These are phyloP conservation scores for Drosophila yooni DNA, from an alignment of 2,888 invertebrate species.

Conservation along the genomic window DNA sequence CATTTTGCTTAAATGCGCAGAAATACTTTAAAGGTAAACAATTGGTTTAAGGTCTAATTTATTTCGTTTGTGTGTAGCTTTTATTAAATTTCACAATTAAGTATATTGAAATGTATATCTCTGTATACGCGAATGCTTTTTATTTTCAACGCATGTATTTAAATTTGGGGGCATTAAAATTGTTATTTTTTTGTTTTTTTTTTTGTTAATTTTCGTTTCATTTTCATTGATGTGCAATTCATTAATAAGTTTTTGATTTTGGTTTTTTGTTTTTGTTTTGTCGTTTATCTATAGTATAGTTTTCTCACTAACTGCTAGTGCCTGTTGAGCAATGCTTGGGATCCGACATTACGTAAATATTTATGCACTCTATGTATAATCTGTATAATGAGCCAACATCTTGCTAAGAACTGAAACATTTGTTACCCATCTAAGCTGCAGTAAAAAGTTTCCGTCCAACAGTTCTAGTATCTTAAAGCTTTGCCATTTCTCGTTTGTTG, in stretches of 20 bases:
- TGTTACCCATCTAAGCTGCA: constrained; percentile 15
- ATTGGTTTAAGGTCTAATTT: constrained; percentile 50
- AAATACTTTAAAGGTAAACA: constrained; percentile 74
- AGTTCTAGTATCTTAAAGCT: constrained; percentile 74
- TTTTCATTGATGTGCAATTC: constrained; percentile 45
- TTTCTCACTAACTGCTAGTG: constrained; percentile 44
- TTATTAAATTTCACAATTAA: constrained; percentile 54
- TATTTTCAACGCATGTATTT: constrained; percentile 62
- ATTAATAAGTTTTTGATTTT: constrained; percentile 47
- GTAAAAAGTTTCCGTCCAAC: constrained; percentile 52
- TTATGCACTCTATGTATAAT: constrained; percentile 8
- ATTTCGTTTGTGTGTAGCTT: constrained; percentile 34
- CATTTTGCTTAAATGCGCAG: constrained; percentile 74
- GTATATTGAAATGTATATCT: constrained; percentile 59
- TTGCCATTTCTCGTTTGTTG: constrained; percentile 71
- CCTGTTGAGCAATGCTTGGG: constrained; percentile 42
- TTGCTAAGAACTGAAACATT: constrained; percentile 38
- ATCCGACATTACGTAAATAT: constrained; percentile 23
- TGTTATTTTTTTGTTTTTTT: constrained; percentile 26
- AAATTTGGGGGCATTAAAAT: constrained; percentile 45
- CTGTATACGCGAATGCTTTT: constrained; percentile 33
- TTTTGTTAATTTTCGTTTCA: constrained; percentile 21
- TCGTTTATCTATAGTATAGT: constrained; percentile 43
- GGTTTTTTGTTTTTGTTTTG: constrained; percentile 21
- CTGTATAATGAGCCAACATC: constrained; percentile 39